Evolutionary conservation across 2,113 vertebrate species (phyloP).

Genomic region (Anolis carolinensis): DNA sequence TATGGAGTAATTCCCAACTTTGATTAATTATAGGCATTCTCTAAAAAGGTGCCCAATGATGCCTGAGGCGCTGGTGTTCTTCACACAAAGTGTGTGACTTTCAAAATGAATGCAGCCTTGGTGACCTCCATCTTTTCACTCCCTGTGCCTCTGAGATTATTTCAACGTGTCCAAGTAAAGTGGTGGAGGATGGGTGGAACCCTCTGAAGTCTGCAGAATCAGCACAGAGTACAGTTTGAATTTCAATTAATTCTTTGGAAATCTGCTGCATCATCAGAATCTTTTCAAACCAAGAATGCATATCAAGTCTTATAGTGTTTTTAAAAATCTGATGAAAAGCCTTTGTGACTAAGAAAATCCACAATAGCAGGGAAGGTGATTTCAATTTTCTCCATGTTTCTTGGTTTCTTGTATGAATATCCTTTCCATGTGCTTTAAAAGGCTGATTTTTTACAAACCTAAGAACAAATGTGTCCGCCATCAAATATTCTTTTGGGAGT

Average conservation of each 20-base stretch:
- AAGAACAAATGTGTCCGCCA: slow-evolving; percentile 49
- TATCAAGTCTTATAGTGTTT: slow-evolving; percentile 33
- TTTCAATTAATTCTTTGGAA: slow-evolving; percentile 68
- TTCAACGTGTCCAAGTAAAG: slow-evolving; percentile 62
- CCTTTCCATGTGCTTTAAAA: slow-evolving; percentile 51
- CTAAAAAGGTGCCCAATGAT: neutral
- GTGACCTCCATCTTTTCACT: slow-evolving; percentile 29
- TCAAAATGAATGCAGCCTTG: slow-evolving; percentile 16
- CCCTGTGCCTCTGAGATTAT: slow-evolving; percentile 45
- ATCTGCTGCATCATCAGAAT: slow-evolving; percentile 45
- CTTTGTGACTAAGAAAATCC: slow-evolving; percentile 51
- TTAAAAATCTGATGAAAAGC: slow-evolving; percentile 59
- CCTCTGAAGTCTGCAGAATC: slow-evolving; percentile 64
- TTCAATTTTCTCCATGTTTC: slow-evolving; percentile 21
- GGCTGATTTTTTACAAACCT: slow-evolving; percentile 33
- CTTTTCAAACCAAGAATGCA: slow-evolving; percentile 58
- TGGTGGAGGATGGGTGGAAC: neutral
- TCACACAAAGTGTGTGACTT: neutral
- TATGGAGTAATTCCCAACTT: neutral
- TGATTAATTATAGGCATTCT: neutral
- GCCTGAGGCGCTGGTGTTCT: neutral
- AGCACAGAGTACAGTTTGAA: slow-evolving; percentile 48
- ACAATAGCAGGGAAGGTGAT: slow-evolving; percentile 43
- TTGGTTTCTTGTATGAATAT: slow-evolving; percentile 40
- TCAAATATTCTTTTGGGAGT: slow-evolving; percentile 42